Conservation (phyloP, 1,140 invertebrate species). For the Archivesica marissinica region DNA sequence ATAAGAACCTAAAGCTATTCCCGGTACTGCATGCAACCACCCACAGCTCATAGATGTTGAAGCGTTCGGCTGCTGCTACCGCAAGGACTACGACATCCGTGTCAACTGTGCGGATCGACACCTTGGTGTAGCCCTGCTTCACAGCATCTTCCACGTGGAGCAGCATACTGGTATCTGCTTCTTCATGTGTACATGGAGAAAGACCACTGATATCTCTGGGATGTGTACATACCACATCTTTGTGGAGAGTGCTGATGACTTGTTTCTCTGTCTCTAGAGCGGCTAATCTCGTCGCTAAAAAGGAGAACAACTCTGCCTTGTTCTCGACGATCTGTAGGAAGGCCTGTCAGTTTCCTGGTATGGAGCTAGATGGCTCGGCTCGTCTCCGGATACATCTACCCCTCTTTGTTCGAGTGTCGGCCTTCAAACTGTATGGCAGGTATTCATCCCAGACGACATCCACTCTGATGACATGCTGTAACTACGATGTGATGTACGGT, state of each 20-base stretch:
- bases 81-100: no score
- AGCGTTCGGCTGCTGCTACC: no score
- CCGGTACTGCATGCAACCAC: no score
- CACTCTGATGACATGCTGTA: conserved; percentile 78
- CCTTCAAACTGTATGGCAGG: conserved; percentile 51
- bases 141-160: conserved; percentile 69
- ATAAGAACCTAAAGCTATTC: no score
- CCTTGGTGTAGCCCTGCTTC: conserved; percentile 40
- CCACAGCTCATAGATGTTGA: no score
- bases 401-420: conserved; percentile 30
- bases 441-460: conserved; percentile 66
- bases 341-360: not conserved
- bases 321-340: conserved; percentile 15
- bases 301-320: conserved; percentile 20
- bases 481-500: conserved; percentile 46
- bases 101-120: no score
- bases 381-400: conserved; percentile 53
- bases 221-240: conserved; percentile 15
- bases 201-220: not conserved
- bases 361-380: not conserved
- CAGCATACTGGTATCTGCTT: conserved; percentile 70
- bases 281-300: not conserved
- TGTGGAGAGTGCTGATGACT: not conserved
- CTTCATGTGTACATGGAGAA: conserved; percentile 70
- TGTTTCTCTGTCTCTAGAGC: not conserved